A percentile compares a stretch with the other conserved stretches of the same genome.
Conservation (phyloP, 2,888 invertebrate genomes). For the Lacanobia wlatinum region DNA sequence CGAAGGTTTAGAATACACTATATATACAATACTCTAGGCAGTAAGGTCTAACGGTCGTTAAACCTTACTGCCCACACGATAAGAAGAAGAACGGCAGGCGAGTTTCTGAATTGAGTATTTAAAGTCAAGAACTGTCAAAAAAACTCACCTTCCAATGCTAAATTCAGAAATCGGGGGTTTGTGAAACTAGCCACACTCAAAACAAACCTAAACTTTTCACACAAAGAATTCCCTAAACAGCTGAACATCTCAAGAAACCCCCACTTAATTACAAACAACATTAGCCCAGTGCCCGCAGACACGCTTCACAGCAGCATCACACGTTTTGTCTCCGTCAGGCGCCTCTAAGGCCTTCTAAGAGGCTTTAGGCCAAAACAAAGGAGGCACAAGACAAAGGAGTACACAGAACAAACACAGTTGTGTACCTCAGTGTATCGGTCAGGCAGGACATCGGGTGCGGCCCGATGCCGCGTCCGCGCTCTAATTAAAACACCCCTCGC, state of each 20-base stretch:
- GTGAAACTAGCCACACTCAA: neutral
- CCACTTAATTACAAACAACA: slow-evolving; percentile 48
- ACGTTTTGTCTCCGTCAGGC: slow-evolving; percentile 56
- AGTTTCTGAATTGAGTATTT: too few relatives aligned
- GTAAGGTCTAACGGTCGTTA: too few relatives aligned
- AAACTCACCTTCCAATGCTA: neutral
- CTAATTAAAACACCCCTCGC: slow-evolving; percentile 87
- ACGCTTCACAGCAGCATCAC: slow-evolving; percentile 47
- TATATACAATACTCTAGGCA: too few relatives aligned
- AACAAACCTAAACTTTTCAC: slow-evolving; percentile 5
- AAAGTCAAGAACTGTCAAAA: too few relatives aligned
- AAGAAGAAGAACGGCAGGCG: too few relatives aligned
- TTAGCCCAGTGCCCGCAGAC: slow-evolving; percentile 42
- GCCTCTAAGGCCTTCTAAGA: slow-evolving; percentile 53
- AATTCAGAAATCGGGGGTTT: too few relatives aligned
- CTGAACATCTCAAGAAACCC: slow-evolving; percentile 40
- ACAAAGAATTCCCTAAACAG: slow-evolving; percentile 25
- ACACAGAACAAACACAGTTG: slow-evolving; percentile 67
- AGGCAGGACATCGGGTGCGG: slow-evolving; percentile 69
- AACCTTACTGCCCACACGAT: too few relatives aligned
- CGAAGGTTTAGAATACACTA: too few relatives aligned
- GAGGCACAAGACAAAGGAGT: slow-evolving; percentile 65
- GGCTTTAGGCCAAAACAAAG: slow-evolving; percentile 68
- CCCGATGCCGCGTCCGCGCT: slow-evolving; percentile 84
- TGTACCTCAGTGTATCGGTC: slow-evolving; percentile 65